phyloP scores from a whole-genome alignment of 1,140 invertebrate genomes.

The Adelges cooleyi region DNA sequence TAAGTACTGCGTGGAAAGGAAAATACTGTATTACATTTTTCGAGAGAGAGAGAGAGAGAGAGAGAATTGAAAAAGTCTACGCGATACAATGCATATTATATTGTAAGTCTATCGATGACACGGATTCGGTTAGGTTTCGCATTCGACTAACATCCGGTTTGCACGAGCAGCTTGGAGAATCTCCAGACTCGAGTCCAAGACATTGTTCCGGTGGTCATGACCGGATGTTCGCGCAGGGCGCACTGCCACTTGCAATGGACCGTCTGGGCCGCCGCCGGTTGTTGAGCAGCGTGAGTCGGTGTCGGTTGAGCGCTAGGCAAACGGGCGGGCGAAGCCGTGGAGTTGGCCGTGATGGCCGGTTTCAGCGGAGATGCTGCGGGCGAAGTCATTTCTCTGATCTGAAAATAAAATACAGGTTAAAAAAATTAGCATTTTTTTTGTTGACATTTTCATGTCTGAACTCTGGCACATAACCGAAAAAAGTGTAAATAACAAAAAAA shows the following conservation, averaged over 20 bases:
- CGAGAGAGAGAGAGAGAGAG: neutral
- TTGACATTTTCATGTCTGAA: no score
- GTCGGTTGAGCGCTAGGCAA: conserved; percentile 25
- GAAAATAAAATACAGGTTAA: no score
- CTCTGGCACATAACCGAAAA: no score
- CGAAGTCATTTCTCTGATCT: conserved; percentile 31
- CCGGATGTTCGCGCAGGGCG: conserved; percentile 30
- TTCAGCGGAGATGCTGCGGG: conserved; percentile 33
- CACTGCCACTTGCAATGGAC: conserved; percentile 33
- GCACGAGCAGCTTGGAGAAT: conserved; percentile 32
- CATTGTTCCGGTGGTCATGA: conserved; percentile 30
- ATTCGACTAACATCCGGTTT: conserved; percentile 32
- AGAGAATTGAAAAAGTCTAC: neutral
- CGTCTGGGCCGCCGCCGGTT: conserved; percentile 28
- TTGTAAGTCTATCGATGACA: neutral
- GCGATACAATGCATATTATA: conserved; percentile 18
- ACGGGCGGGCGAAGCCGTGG: neutral
- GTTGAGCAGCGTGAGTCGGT: conserved; percentile 2
- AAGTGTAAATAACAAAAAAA: no score
- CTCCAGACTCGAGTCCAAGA: conserved; percentile 35
- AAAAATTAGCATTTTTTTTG: no score
- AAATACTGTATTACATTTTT: no score
- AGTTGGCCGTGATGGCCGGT: conserved; percentile 26
- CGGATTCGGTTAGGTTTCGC: neutral
- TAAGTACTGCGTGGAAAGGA: no score